phyloP scores from a whole-genome alignment of 2,113 vertebrate species.

The Natator depressus region DNA sequence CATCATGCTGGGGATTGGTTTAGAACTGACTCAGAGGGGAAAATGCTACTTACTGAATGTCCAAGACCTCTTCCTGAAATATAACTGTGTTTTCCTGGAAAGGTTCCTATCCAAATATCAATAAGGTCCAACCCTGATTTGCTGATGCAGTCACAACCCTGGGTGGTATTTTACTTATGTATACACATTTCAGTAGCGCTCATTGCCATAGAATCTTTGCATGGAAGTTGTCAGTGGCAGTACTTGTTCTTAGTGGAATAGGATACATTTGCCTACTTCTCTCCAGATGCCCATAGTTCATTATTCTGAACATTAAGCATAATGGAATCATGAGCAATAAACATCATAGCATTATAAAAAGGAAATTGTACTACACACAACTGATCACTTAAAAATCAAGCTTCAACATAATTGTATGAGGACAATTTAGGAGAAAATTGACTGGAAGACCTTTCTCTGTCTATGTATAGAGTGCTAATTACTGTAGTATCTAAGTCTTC shows the following conservation, averaged over 20 bases:
- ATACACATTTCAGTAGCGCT: background rate
- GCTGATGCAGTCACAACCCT: background rate
- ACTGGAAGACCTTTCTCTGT: background rate
- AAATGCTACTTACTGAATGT: background rate
- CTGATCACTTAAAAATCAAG: conserved; percentile 47
- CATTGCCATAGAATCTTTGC: background rate
- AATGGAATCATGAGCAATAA: conserved; percentile 19
- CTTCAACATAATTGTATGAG: background rate
- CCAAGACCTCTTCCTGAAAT: background rate
- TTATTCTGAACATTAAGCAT: conserved; percentile 21
- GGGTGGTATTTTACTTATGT: background rate
- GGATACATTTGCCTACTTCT: background rate
- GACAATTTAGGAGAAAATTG: background rate
- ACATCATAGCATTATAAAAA: background rate
- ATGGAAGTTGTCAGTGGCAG: background rate
- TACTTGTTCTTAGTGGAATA: fast-evolving
- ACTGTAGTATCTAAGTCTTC: background rate
- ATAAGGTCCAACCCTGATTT: background rate
- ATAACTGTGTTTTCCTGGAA: background rate
- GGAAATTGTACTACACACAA: conserved; percentile 35
- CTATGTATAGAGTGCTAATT: background rate
- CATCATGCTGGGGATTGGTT: background rate
- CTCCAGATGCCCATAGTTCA: background rate
- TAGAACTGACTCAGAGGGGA: background rate
- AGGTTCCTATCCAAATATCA: background rate